Evolutionary conservation across 2,113 vertebrate species (phyloP).

Genomic region (Osmerus mordax): DNA sequence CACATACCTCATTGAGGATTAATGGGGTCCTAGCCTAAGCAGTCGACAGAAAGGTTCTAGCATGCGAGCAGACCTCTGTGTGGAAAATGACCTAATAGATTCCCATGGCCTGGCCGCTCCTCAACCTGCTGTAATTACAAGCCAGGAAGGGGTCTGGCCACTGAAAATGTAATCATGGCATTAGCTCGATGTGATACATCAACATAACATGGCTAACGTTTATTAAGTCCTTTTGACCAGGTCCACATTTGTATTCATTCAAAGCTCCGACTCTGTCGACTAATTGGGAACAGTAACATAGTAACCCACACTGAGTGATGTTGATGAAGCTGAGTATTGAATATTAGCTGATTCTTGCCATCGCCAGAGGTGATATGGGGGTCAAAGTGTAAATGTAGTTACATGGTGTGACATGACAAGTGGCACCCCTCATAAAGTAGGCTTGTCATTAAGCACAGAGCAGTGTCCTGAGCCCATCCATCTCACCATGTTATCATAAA

Average conservation of each 20-base stretch:
- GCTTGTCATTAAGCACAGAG: slow-evolving; percentile 65
- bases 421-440: slow-evolving; percentile 64
- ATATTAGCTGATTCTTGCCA: slow-evolving; percentile 20
- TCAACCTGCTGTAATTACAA: slow-evolving; percentile 67
- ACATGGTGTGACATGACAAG: slow-evolving; percentile 41
- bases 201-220: slow-evolving; percentile 41
- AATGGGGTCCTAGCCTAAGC: slow-evolving; percentile 33
- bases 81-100: slow-evolving; percentile 55
- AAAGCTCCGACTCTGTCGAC: no score
- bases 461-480: slow-evolving; percentile 56
- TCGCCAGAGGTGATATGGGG: slow-evolving; percentile 26
- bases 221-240: slow-evolving; percentile 54
- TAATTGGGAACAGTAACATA: slow-evolving; percentile 51
- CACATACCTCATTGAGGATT: slow-evolving; percentile 34
- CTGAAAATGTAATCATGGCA: slow-evolving; percentile 69
- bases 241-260: slow-evolving; percentile 48
- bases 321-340: slow-evolving; percentile 44
- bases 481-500: slow-evolving; percentile 63
- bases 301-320: slow-evolving; percentile 41
- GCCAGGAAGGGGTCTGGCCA: slow-evolving; percentile 69
- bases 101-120: slow-evolving; percentile 47
- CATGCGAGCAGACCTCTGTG: slow-evolving; percentile 52
- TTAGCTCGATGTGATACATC: slow-evolving; percentile 60
- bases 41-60: not conserved
- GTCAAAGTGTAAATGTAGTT: slow-evolving; percentile 55